Base-by-base conservation (phyloP, 2,797 vertebrate species). In the Myotis planiceps region DNA sequence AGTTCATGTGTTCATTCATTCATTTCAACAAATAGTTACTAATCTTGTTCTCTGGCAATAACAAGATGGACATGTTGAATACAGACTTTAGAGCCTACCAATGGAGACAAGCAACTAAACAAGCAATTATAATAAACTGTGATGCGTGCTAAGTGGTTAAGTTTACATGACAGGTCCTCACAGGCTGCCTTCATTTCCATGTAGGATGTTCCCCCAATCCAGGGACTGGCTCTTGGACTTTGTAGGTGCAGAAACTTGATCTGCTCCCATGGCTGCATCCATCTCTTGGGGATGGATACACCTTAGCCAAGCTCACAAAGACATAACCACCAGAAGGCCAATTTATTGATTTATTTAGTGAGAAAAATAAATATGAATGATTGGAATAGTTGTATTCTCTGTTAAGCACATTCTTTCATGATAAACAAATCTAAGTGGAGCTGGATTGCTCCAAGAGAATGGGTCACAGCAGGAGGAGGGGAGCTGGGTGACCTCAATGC, bases 221-320 rank as follows among this genome's bases (percentile, higher is more conserved):
- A 49, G 32, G 53, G 45, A 9, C 39, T 47, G 69, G 4, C 37
- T 29, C 49, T 58, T 63, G 68, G 18, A 2, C 10, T 63, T 74
- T 79, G 9, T 3, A 42, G 66, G 8, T 32, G 7, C 47, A 75
- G 16, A 90, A 51, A 71, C 27, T 47, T 71, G 27, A 92, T 60
- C 37, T 84, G 32, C 6, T 58, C 32, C 76, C 51, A 60, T 25
- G n/a, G 39, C 42, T 15, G 29, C 7, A 55, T 55, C 16, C 2
- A 13, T 79, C 76, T 86, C 42, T 75, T 75, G n/a, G 34, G 13
- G 15, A 65, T 13, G 16, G 55, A 79, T 8, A 66, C 25, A 75
- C 7, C 3, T 91, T 88, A 66, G 27, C n/a, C 42, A 91, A 83
- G 21, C 6, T 96, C 34, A 80, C 32, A 92, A 82, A 92, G 32